phyloP scores from a whole-genome alignment of 1,140 invertebrate species.

The Oedothorax gibbosus region DNA sequence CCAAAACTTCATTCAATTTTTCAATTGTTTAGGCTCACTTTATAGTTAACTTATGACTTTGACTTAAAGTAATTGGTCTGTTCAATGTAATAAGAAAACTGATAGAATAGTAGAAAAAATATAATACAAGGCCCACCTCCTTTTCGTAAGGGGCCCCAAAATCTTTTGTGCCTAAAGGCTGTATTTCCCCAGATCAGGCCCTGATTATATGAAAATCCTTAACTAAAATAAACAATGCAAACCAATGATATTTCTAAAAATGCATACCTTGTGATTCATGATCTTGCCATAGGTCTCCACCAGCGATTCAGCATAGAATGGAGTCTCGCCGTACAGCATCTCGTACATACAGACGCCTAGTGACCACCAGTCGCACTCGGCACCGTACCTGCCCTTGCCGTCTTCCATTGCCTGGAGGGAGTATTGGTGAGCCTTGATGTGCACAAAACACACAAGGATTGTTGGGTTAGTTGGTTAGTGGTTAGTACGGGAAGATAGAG shows the following conservation, averaged over 20 bases:
- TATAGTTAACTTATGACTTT: no score
- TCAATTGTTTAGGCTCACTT: no score
- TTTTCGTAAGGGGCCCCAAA: no score
- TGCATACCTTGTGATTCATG: constrained; percentile 99
- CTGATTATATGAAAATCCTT: no score
- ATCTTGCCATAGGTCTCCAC: constrained; percentile 99
- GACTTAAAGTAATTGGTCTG: no score
- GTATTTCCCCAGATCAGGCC: no score
- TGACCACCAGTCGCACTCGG: constrained; percentile 99
- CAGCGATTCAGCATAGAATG: constrained; percentile 99
- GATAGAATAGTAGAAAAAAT: no score
- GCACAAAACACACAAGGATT: constrained; percentile 10
- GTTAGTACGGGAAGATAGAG: not conserved
- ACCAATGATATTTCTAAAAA: constrained; percentile 66
- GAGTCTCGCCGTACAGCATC: constrained; percentile 98
- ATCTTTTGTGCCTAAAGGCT: no score
- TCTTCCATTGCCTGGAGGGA: constrained; percentile 73
- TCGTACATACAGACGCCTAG: constrained; percentile 99
- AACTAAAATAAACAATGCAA: no score
- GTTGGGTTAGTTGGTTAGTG: not conserved
- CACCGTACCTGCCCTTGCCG: constrained; percentile 95
- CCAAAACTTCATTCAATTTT: no score
- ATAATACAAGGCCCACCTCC: no score
- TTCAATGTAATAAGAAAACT: no score
- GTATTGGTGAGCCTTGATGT: constrained; percentile 59